Base-by-base conservation (phyloP, 2,797 vertebrate genomes). In the Chaunax sp. region DNA sequence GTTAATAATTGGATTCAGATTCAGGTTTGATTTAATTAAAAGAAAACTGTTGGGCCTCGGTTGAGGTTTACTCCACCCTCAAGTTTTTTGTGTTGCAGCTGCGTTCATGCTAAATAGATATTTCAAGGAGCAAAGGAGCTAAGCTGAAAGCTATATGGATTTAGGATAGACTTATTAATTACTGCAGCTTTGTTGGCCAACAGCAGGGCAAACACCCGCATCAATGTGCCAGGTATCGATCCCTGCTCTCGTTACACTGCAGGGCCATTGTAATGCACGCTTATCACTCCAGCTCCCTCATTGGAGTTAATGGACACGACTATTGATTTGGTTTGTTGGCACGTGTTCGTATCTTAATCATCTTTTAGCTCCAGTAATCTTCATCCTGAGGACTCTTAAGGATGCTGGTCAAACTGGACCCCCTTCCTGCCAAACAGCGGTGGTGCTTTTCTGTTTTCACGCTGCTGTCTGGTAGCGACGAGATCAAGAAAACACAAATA, bases 121-220 rank as follows among this genome's bases (percentile, higher is more conserved):
- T 56, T 78, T 55, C 26, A n/a, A n/a, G n/a, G 51, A 46, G 53
- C 26, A 5, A 2, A 61, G 43, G 69, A 77, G 75, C 76, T 59
- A 62, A 76, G 35, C 64, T 67, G 70, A 74, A 58, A 69, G 65
- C 44, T 58, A 20, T 86, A 72, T 75, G 76, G 75, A 77, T 64
- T 46, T 77, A 68, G 81, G 72, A 50, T 45, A 61, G 81, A 87
- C 74, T 87, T 87, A 82, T 90, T 93, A 89, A 94, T 94, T 92
- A 91, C 82, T 54, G 22, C 15, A 49, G 80, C 77, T 82, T 77
- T 75, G 89, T 90, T 86, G 81, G 85, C 81, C 65, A 84, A 77
- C 86, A 85, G 75, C 75, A 3, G 83, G 71, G 61, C 78, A 65
- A 82, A 87, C 78, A 82, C 35, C 65, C 28, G 68, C 53, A 5